A percentile compares a stretch with the other conserved stretches of the same genome.
phyloP scores from a whole-genome alignment of 1,140 invertebrate genomes.

The Ruditapes philippinarum region DNA sequence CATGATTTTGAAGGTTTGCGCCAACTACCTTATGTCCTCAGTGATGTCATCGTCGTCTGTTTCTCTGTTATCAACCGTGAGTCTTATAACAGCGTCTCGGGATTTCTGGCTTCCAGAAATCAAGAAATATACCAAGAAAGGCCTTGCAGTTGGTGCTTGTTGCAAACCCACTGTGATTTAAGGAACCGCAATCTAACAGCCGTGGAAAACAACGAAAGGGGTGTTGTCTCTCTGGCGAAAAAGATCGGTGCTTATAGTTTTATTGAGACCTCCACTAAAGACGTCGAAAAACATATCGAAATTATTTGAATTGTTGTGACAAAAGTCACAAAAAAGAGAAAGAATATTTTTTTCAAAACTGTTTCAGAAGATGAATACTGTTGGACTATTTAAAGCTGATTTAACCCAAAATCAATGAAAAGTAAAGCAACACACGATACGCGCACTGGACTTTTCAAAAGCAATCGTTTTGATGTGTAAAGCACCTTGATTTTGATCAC shows the following conservation, averaged over 20 bases:
- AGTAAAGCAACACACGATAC: too few species aligned
- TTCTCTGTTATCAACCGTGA: conserved; percentile 99
- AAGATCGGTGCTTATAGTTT: conserved; percentile 93
- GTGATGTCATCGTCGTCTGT: conserved; percentile 99
- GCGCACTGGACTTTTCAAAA: too few species aligned
- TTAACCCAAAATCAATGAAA: too few species aligned
- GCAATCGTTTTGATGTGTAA: too few species aligned
- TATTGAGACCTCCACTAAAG: conserved; percentile 96
- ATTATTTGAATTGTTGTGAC: conserved; percentile 95
- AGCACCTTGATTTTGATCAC: too few species aligned
- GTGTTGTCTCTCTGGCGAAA: conserved; percentile 91
- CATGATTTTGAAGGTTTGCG: conserved; percentile 41
- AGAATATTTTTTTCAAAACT: neutral
- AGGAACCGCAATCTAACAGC: conserved; percentile 90
- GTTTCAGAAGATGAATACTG: too few species aligned
- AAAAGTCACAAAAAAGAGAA: conserved; percentile 88
- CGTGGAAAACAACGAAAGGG: conserved; percentile 91
- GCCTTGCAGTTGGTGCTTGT: conserved; percentile 95
- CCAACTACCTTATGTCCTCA: conserved; percentile 12
- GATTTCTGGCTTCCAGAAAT: conserved; percentile 91
- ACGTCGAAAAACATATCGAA: conserved; percentile 96
- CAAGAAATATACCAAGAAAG: conserved; percentile 82
- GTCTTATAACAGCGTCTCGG: conserved; percentile 98
- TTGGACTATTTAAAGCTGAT: too few species aligned
- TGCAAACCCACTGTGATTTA: conserved; percentile 83